phyloP scores from a whole-genome alignment of 2,113 vertebrate species.

The Riparia riparia region DNA sequence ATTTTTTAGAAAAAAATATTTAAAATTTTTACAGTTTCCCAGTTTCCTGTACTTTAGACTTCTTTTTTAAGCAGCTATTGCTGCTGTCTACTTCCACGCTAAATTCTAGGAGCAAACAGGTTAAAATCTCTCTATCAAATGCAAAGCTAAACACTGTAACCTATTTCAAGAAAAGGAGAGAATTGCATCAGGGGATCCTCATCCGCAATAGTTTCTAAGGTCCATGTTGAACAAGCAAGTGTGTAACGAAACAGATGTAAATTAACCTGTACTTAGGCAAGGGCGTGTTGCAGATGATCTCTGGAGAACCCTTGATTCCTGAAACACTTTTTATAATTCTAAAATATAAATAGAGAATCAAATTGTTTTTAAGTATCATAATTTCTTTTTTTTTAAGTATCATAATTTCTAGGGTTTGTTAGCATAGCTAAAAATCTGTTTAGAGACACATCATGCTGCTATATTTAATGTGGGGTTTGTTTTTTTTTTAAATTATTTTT shows the following conservation, averaged over 20 bases:
- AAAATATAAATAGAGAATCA: not conserved
- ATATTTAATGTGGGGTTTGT: not conserved
- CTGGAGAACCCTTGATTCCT: not conserved
- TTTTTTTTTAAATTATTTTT: not conserved
- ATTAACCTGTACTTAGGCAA: not conserved
- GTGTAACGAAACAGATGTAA: not conserved
- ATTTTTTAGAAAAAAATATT: not conserved
- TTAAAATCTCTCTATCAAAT: not conserved
- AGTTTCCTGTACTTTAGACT: not conserved
- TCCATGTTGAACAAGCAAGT: not conserved
- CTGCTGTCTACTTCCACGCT: not conserved
- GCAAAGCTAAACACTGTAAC: not conserved
- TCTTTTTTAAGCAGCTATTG: not conserved
- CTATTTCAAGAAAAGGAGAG: not conserved
- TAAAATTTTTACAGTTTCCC: not conserved
- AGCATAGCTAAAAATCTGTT: not conserved
- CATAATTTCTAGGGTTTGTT: not conserved
- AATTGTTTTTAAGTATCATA: not conserved
- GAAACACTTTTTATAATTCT: not conserved
- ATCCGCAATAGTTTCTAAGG: not conserved
- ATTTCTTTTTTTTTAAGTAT: not conserved
- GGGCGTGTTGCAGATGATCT: not conserved
- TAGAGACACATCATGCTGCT: not conserved
- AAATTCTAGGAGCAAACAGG: not conserved
- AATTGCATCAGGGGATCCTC: not conserved